Evolutionary conservation across 2,888 invertebrate species (phyloP).

Genomic region (Euclidia mi): DNA sequence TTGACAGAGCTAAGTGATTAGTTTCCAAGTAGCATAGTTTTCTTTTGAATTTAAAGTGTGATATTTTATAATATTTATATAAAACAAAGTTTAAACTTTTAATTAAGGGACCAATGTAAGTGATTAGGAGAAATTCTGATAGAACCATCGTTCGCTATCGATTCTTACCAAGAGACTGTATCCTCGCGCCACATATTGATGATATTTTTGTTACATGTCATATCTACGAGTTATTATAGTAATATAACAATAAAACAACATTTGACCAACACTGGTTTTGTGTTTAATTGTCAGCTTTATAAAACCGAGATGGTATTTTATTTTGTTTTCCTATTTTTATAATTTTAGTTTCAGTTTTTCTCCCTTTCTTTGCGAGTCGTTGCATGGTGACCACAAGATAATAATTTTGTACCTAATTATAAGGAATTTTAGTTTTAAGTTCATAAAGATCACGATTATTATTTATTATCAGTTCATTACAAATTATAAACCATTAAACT

Average conservation of each 20-base stretch:
- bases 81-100: constrained; percentile 89
- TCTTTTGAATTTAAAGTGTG: constrained; percentile 90
- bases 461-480: constrained; percentile 90
- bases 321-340: constrained; percentile 65
- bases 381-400: constrained; percentile 86
- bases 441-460: constrained; percentile 88
- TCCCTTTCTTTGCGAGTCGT: constrained; percentile 78
- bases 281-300: constrained; percentile 76
- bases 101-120: constrained; percentile 90
- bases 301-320: constrained; percentile 78
- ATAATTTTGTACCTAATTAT: constrained; percentile 89
- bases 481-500: constrained; percentile 87
- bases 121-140: constrained; percentile 89
- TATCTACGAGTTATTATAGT: constrained; percentile 78
- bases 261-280: constrained; percentile 79
- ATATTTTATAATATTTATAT: constrained; percentile 89
- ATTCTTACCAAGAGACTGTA: constrained; percentile 81
- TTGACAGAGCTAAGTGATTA: constrained; percentile 88
- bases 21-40: constrained; percentile 87
- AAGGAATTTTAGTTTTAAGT: constrained; percentile 85
- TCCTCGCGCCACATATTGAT: constrained; percentile 74
- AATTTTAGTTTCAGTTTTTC: constrained; percentile 81
- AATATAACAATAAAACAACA: constrained; percentile 78
- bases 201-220: constrained; percentile 76
- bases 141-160: constrained; percentile 78